These are phyloP conservation scores for Sphaerophoria rueppellii DNA, from an alignment of 2,888 invertebrate genomes.

Conservation along the genomic window DNA sequence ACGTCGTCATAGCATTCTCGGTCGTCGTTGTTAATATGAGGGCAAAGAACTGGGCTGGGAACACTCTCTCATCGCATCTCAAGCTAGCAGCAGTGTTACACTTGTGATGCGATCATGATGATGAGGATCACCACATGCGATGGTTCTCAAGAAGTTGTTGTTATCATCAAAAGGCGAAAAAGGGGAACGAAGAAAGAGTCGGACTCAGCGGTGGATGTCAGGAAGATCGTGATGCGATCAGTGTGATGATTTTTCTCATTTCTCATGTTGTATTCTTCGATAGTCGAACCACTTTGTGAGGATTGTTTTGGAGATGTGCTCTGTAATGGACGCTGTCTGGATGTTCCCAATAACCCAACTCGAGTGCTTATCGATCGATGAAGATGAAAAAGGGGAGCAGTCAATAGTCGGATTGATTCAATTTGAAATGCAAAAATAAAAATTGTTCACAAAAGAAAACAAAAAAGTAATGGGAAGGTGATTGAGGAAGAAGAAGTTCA, in stretches of 20 bases:
- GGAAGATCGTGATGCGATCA: slow-evolving; percentile 72
- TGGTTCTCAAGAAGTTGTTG: slow-evolving; percentile 31
- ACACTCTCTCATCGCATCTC: slow-evolving; percentile 47
- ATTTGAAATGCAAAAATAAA: slow-evolving; percentile 73
- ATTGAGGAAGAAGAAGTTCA: slow-evolving; percentile 54
- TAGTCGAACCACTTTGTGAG: slow-evolving; percentile 40
- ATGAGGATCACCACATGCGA: slow-evolving; percentile 35
- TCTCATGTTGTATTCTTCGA: slow-evolving; percentile 19
- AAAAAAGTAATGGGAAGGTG: slow-evolving; percentile 31
- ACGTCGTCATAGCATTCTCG: not conserved
- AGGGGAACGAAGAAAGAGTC: not conserved
- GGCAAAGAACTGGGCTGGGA: slow-evolving; percentile 69
- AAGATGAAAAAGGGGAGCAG: slow-evolving; percentile 54
- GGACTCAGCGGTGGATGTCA: slow-evolving; percentile 57
- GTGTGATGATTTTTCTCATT: slow-evolving; percentile 62
- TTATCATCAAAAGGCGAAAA: not conserved
- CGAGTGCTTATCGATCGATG: slow-evolving; percentile 33
- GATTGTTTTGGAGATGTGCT: slow-evolving; percentile 44
- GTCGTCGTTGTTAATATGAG: slow-evolving; percentile 5
- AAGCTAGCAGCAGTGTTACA: slow-evolving; percentile 36
- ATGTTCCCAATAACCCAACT: not conserved
- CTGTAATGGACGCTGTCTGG: slow-evolving; percentile 47
- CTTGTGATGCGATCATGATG: slow-evolving; percentile 52
- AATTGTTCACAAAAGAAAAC: slow-evolving; percentile 58
- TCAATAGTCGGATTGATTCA: slow-evolving; percentile 56